Evolutionary conservation across 35 echinoderm and acorn worm species (phyloP), one percentile per base, ranked within the genome.

Genomic region (Strongylocentrotus purpuratus): DNA sequence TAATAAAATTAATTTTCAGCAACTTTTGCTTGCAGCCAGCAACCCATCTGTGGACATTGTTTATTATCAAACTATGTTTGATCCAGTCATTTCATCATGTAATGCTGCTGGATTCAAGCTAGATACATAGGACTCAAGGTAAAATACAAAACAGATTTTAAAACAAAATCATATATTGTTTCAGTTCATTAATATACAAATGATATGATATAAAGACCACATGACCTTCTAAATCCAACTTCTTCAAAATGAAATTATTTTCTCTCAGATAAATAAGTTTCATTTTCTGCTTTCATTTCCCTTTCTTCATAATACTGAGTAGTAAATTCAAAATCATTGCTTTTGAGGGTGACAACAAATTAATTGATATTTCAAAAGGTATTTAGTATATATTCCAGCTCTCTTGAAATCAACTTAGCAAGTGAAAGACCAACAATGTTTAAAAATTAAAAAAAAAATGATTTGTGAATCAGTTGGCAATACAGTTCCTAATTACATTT

Each of bases 391-490:
- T 28, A 78, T 78, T 78, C 61, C 65, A 78, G 20, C 65, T n/a
- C 20, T 78, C 7, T n/a, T 5, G 15, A 78, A 78, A 78, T 78
- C 20, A 78, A 7, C 65, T 78, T 78, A n/a, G 4, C 22, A 78
- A 78, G 65, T 78, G 65, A 78, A 78, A 78, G 65, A 78, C 65
- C 65, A 78, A 31, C 20, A n/a, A 28, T 78, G 20, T 22, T n/a
- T 78, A 22, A 0, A 25, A 25, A 28, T 5, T 78, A 8, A 28
- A 7, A 70, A 70, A 70, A 78, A 22, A 78, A 55, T 14, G 50
- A 55, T 55, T 55, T 78, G 65, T 78, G 28, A 78, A 78, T 78
- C 65, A 78, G 65, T 78, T 78, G 65, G 65, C 65, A 78, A 78
- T 78, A 78, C 20, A 78, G 18, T 78, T 78, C 52, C 4, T 78